Conservation (phyloP, 2,113 vertebrate genomes). For the Myotis davidii region DNA sequence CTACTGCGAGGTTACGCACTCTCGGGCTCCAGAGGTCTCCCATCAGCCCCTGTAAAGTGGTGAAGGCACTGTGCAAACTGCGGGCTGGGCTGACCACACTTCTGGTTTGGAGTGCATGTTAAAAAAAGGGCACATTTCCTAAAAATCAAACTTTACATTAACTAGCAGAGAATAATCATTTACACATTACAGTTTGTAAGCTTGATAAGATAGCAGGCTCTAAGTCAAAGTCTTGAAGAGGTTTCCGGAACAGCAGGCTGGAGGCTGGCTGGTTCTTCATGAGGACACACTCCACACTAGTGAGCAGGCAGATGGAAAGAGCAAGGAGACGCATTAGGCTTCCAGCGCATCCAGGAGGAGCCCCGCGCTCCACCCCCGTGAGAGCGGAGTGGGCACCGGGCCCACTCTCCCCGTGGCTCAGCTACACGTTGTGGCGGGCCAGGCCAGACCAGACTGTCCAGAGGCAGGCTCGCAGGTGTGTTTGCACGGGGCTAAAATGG, state of each 20-base stretch:
- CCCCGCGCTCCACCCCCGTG: not conserved
- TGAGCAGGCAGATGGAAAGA: not conserved
- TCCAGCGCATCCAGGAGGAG: not conserved
- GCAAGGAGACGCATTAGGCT: not conserved
- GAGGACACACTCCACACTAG: slow-evolving; percentile 67
- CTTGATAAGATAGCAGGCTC: slow-evolving; percentile 78
- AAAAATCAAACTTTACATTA: slow-evolving; percentile 72
- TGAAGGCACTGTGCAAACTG: slow-evolving; percentile 55
- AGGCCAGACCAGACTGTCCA: not conserved
- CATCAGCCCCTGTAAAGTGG: not conserved
- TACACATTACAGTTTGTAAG: slow-evolving; percentile 72
- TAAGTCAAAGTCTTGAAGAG: slow-evolving; percentile 69
- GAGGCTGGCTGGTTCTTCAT: slow-evolving; percentile 69
- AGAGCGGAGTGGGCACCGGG: not conserved
- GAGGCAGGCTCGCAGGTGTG: not conserved
- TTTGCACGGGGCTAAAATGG: not conserved
- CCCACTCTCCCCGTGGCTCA: not conserved
- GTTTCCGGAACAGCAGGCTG: slow-evolving; percentile 33
- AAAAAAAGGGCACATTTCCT: slow-evolving; percentile 78
- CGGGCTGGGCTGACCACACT: slow-evolving; percentile 48
- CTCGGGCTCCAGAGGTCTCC: not conserved
- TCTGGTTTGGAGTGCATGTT: slow-evolving; percentile 67
- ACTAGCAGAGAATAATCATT: slow-evolving; percentile 73
- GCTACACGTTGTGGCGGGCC: not conserved
- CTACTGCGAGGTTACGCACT: not conserved